Conservation (phyloP, 2,113 vertebrate genomes). For the Amphiprion ocellaris region DNA sequence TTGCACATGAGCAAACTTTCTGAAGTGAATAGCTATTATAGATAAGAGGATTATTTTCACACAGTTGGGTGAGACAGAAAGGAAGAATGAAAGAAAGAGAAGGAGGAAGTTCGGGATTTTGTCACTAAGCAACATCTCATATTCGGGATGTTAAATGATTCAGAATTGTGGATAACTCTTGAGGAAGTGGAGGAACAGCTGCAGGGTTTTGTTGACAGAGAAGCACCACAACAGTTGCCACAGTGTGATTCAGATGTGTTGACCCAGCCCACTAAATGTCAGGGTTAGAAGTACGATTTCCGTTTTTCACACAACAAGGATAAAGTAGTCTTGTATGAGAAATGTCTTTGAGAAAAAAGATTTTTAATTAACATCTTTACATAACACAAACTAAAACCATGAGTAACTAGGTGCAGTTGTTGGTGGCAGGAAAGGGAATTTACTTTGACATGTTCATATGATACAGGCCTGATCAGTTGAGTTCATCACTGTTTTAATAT, state of each 20-base stretch:
- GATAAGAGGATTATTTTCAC: constrained; percentile 50
- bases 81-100: not conserved
- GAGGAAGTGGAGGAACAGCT: constrained; percentile 32
- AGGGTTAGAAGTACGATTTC: not conserved
- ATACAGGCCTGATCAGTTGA: too few relatives aligned
- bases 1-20: constrained; percentile 21
- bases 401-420: too few relatives aligned
- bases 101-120: constrained; percentile 32
- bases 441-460: too few relatives aligned
- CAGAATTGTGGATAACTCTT: not conserved
- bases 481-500: not conserved
- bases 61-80: not conserved
- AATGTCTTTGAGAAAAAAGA: not conserved
- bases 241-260: constrained; percentile 6
- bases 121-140: constrained; percentile 5
- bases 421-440: too few relatives aligned
- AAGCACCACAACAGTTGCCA: not conserved
- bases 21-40: constrained; percentile 18
- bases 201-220: not conserved
- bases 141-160: constrained; percentile 18
- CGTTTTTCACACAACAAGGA: too few relatives aligned
- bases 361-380: too few relatives aligned
- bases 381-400: too few relatives aligned
- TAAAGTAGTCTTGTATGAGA: too few relatives aligned
- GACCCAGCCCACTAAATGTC: not conserved